phyloP scores from a whole-genome alignment of 2,797 vertebrate genomes.

The Pempheris klunzingeri region DNA sequence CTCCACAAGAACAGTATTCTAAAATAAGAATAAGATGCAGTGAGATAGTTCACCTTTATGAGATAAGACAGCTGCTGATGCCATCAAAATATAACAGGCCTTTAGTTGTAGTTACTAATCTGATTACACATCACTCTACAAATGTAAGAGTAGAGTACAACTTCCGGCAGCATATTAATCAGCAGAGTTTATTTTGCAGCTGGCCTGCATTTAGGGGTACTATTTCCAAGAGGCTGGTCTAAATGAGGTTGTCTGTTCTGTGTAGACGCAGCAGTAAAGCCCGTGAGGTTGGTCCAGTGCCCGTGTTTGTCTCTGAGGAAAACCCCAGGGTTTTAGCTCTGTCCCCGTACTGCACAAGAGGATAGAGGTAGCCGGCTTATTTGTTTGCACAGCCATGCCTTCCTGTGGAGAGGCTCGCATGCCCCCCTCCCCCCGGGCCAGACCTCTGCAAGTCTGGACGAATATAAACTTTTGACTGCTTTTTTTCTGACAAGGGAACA shows the following conservation, averaged over 20 bases:
- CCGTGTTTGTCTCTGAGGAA: constrained; percentile 71
- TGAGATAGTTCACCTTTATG: not conserved
- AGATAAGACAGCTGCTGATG: constrained; percentile 3
- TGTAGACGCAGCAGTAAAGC: constrained; percentile 49
- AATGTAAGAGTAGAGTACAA: constrained; percentile 3
- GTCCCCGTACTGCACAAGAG: constrained; percentile 41
- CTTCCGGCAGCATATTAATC: constrained; percentile 50
- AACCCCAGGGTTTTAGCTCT: constrained; percentile 60
- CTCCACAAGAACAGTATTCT: constrained; percentile 93
- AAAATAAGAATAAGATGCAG: constrained; percentile 45
- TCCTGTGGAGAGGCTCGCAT: constrained; percentile 48
- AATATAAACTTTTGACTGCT: constrained; percentile 71
- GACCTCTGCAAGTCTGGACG: constrained; percentile 61
- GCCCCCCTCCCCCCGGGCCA: constrained; percentile 8
- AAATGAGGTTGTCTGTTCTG: constrained; percentile 68
- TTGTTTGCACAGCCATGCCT: constrained; percentile 73
- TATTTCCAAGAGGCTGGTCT: constrained; percentile 61
- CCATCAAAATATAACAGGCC: not conserved
- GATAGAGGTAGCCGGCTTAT: constrained; percentile 59
- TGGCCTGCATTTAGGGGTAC: constrained; percentile 46
- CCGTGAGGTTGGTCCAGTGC: constrained; percentile 62
- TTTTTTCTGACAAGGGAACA: constrained; percentile 57
- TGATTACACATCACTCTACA: constrained; percentile 14
- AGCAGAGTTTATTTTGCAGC: constrained; percentile 69
- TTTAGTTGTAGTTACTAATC: constrained; percentile 8